Conservation (phyloP, 2,888 invertebrate species). For the Melieria omissa region DNA sequence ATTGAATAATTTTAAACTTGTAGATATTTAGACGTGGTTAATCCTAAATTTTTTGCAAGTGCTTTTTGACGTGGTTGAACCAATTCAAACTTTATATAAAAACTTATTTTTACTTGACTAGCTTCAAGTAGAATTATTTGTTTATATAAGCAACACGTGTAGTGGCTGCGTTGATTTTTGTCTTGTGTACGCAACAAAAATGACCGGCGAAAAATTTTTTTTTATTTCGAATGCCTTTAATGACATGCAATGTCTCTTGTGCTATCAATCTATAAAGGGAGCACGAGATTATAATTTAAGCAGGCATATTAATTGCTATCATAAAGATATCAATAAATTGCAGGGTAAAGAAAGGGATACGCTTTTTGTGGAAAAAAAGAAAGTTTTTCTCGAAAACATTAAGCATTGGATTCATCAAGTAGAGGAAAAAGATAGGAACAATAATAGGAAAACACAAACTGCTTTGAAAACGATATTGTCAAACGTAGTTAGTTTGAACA, state of each 20-base stretch:
- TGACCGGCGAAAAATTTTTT: not conserved
- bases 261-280: not conserved
- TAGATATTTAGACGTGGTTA: too few relatives aligned
- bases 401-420: constrained; percentile 8
- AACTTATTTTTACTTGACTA: too few relatives aligned
- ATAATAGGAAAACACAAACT: not conserved
- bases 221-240: not conserved
- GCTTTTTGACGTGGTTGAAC: too few relatives aligned
- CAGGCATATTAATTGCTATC: constrained; percentile 6
- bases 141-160: too few relatives aligned
- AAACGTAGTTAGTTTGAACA: constrained; percentile 7
- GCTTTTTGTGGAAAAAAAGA: not conserved
- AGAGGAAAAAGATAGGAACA: not conserved
- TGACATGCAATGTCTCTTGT: constrained; percentile 5
- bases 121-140: too few relatives aligned
- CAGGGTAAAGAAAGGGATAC: not conserved
- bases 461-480: not conserved
- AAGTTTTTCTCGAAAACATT: not conserved
- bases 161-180: too few relatives aligned
- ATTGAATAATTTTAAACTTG: too few relatives aligned
- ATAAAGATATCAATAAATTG: constrained; percentile 6
- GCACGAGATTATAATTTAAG: not conserved
- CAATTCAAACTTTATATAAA: too few relatives aligned
- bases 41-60: too few relatives aligned
- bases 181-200: too few relatives aligned